Evolutionary conservation across 2,113 vertebrate species (phyloP).

Genomic region (Equus przewalskii): DNA sequence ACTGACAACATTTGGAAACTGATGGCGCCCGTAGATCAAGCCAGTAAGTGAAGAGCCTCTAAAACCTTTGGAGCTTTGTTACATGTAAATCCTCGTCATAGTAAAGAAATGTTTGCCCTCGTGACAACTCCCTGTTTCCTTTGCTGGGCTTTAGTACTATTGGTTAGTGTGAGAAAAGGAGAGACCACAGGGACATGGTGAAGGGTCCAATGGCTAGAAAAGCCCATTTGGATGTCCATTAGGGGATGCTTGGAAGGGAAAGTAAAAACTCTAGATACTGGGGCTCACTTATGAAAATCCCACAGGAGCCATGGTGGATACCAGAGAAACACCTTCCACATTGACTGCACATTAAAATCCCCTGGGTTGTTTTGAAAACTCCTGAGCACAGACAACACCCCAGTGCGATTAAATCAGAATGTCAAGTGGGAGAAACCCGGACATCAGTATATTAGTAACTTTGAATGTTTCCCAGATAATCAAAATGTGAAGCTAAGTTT

Average conservation of each 20-base stretch:
- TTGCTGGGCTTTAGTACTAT: neutral
- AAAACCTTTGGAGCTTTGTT: neutral
- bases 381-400: neutral
- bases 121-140: neutral
- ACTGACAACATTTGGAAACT: conserved; percentile 52
- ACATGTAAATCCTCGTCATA: neutral
- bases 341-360: neutral
- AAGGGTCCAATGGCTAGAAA: neutral
- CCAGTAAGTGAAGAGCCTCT: conserved; percentile 56
- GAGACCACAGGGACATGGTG: neutral
- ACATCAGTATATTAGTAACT: neutral
- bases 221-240: neutral
- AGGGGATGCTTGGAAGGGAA: neutral
- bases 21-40: neutral
- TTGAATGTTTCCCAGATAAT: neutral
- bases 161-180: neutral
- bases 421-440: neutral
- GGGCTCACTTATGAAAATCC: neutral
- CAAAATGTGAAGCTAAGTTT: neutral
- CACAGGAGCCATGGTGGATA: neutral
- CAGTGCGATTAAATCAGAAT: neutral
- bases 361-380: neutral
- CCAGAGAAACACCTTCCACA: neutral
- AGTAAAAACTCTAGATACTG: neutral
- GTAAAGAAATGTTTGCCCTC: neutral